A percentile compares a stretch with the other conserved stretches of the same genome.
phyloP scores from a whole-genome alignment of 2,113 vertebrate species.

The Bubo blakistoni region DNA sequence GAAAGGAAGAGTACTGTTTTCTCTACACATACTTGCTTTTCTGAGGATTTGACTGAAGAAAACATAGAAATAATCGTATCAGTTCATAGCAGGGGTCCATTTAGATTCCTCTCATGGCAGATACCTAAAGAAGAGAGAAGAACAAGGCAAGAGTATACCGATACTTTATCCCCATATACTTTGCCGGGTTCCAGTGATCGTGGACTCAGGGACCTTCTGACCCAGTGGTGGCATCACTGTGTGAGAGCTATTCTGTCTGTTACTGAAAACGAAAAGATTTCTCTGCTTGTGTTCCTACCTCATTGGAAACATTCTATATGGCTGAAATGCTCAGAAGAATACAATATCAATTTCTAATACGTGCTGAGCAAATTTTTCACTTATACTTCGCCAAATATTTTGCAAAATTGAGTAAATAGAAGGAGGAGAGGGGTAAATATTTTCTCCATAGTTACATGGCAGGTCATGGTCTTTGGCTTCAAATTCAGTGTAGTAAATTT shows the following conservation, averaged over 20 bases:
- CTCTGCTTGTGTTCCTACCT: not conserved
- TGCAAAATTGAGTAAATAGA: conserved; percentile 7
- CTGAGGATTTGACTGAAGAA: not conserved
- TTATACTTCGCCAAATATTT: conserved; percentile 17
- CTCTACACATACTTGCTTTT: not conserved
- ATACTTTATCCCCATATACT: not conserved
- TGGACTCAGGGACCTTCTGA: not conserved
- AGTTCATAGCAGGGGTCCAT: not conserved
- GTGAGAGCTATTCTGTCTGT: not conserved
- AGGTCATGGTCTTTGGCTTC: conserved; percentile 31
- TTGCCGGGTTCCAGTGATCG: not conserved
- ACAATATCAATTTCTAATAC: not conserved
- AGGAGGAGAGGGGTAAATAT: conserved; percentile 17
- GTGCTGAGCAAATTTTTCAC: not conserved
- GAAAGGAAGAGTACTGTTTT: not conserved
- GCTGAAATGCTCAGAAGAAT: not conserved
- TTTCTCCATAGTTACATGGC: not conserved
- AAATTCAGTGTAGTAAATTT: not conserved
- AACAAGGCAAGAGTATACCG: not conserved
- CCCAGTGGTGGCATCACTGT: not conserved
- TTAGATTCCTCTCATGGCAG: not conserved
- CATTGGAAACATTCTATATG: not conserved
- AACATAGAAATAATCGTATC: not conserved
- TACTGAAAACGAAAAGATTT: not conserved
- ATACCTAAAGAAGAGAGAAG: not conserved